Percentiles rank a stretch among this genome's conserved stretches.
These are phyloP conservation scores for Pachymerium ferrugineum DNA, from an alignment of 2,888 invertebrate genomes.

Conservation along the genomic window DNA sequence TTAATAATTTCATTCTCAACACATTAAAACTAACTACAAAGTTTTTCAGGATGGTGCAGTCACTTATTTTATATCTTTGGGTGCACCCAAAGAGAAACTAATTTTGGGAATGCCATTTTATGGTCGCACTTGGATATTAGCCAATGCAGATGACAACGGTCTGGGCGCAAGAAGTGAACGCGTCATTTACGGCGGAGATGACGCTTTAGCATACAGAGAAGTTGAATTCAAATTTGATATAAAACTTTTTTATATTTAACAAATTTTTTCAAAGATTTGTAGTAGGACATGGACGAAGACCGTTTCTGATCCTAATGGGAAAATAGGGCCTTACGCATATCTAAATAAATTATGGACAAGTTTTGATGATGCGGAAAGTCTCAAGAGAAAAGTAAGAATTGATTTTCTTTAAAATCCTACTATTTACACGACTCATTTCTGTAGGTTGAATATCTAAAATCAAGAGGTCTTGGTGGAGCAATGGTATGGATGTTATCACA, in stretches of 20 bases:
- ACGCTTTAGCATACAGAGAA: too few relatives aligned
- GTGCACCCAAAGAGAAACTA: conserved; percentile 33
- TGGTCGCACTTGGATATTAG: conserved; percentile 33
- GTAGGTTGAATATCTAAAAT: conserved; percentile 55
- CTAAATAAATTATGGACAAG: conserved; percentile 38
- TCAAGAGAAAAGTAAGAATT: conserved; percentile 35
- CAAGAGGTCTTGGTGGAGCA: conserved; percentile 61
- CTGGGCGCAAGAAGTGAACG: conserved; percentile 28
- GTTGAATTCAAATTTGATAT: too few relatives aligned
- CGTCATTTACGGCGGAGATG: conserved; percentile 27
- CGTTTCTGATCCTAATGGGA: conserved; percentile 16
- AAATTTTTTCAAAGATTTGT: not conserved
- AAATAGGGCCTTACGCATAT: conserved; percentile 37
- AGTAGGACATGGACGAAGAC: not conserved
- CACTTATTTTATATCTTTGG: conserved; percentile 17
- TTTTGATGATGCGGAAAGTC: conserved; percentile 38
- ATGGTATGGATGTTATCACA: conserved; percentile 73
- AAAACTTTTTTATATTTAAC: not conserved
- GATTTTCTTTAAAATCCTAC: not conserved
- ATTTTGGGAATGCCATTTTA: conserved; percentile 34
- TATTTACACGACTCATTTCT: not conserved
- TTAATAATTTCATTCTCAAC: not conserved
- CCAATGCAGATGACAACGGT: conserved; percentile 23
- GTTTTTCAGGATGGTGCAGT: not conserved
- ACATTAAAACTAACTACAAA: not conserved